Base-by-base conservation (phyloP, 2,797 vertebrate genomes). In the Sternarchorhynchus goeldii region DNA sequence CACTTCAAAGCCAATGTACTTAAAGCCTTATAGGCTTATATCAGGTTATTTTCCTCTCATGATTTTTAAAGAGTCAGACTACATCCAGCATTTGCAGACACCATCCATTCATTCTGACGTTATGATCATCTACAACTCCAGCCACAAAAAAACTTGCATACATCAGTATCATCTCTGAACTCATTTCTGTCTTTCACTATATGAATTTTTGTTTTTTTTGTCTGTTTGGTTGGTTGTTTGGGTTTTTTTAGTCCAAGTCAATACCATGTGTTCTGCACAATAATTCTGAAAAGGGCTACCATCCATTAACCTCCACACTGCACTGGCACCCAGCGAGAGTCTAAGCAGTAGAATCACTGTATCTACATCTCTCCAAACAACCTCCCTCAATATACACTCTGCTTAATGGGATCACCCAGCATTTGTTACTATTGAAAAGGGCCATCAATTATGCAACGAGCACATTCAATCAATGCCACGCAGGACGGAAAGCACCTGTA, bases 381-480 rank as follows among this genome's bases (percentile, higher is more conserved):
- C 78, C 83, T 81, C 57, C 36, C 18, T 25, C 8, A 5, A 75
- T 59, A 71, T 70, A 83, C 70, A 73, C 85, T 85, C 88, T 85
- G 85, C 86, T 88, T 83, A 78, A 5, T 32, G 87, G 87, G 88
- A 89, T 86, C 85, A 84, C 82, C 87, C 88, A 89, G 91, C 90
- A 91, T 91, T 90, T 91, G 91, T 91, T 20, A 76, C 83, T 85
- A 87, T 86, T 86, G 86, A 90, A 90, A 86, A 85, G 86, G 81
- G 72, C 88, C 89, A 89, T 88, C 86, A 90, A 89, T 91, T 90
- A 91, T 87, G 76, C 68, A 81, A 81, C 56, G 64, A 73, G 76
- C 64, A 20, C 65, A 76, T 81, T 70, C 72, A 77, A 81, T 73
- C 76, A 80, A 75, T 34, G 59, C 16, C 60, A 59, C 59, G 20